Evolutionary conservation across 2,888 invertebrate genomes (phyloP).

Genomic region (Psococerastis gibbosa): DNA sequence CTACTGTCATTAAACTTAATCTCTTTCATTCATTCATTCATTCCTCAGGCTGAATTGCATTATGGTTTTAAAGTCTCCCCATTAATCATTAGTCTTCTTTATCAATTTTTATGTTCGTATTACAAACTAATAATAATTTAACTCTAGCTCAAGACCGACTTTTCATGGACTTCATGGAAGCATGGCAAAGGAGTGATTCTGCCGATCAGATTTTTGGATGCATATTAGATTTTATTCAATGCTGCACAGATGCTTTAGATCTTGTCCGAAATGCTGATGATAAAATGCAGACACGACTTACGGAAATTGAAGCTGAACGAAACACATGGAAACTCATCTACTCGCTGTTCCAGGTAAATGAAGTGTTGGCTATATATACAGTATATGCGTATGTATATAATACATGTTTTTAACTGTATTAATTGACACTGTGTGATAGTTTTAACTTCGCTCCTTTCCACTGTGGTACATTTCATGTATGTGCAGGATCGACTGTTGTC

Average conservation of each 20-base stretch:
- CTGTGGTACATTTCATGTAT: not conserved
- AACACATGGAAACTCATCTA: slow-evolving; percentile 76
- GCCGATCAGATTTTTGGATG: slow-evolving; percentile 36
- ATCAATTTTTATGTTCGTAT: too few relatives aligned
- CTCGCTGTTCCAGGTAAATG: slow-evolving; percentile 48
- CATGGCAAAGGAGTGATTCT: slow-evolving; percentile 16
- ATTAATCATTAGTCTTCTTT: too few relatives aligned
- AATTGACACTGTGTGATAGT: too few relatives aligned
- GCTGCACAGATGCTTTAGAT: slow-evolving; percentile 40
- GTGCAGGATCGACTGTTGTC: slow-evolving; percentile 19
- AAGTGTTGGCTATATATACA: too few relatives aligned
- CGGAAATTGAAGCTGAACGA: slow-evolving; percentile 43
- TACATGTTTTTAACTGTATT: too few relatives aligned
- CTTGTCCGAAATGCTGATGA: slow-evolving; percentile 28
- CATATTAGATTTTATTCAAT: slow-evolving; percentile 39
- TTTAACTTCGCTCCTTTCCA: too few relatives aligned
- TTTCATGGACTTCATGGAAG: slow-evolving; percentile 18
- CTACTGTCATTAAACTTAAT: too few relatives aligned
- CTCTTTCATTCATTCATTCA: too few relatives aligned
- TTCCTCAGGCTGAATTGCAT: too few relatives aligned
- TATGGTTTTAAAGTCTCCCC: too few relatives aligned
- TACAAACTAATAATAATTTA: too few relatives aligned
- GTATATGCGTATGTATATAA: too few relatives aligned
- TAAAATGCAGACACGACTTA: slow-evolving; percentile 27
- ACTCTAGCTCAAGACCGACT: slow-evolving; percentile 17